Evolutionary conservation across 2,113 vertebrate species (phyloP).

Genomic region (Eonycteris spelaea): DNA sequence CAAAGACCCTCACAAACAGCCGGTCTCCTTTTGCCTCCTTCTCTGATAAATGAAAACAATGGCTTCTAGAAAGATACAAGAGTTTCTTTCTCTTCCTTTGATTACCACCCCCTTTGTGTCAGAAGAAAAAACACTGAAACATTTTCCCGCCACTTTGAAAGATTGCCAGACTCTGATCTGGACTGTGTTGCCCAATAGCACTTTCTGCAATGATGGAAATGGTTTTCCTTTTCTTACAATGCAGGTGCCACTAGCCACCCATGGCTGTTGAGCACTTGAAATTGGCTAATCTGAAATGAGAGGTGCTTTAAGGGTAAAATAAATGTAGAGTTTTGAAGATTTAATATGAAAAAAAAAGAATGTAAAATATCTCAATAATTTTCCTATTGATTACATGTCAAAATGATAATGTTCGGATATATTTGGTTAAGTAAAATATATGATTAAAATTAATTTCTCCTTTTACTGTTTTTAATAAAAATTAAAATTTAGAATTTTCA

Average conservation of each 20-base stretch:
- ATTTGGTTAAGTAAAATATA: neutral
- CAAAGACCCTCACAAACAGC: neutral
- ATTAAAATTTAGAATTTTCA: neutral
- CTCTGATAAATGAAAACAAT: neutral
- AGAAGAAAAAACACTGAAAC: neutral
- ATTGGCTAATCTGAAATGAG: neutral
- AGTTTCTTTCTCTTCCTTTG: slow-evolving; percentile 4
- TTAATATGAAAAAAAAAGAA: neutral
- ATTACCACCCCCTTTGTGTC: neutral
- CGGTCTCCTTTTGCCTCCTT: neutral
- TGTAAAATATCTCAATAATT: neutral
- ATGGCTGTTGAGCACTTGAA: neutral
- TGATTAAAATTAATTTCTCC: neutral
- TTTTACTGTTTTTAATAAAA: neutral
- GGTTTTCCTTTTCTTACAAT: neutral
- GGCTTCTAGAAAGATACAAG: neutral
- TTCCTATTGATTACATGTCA: neutral
- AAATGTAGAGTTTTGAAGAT: neutral
- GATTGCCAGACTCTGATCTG: neutral
- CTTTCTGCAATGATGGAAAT: neutral
- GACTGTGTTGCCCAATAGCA: neutral
- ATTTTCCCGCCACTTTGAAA: neutral
- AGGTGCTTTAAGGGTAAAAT: neutral
- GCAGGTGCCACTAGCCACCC: neutral
- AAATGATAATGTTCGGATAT: neutral